phyloP scores from a whole-genome alignment of 2,113 vertebrate genomes.

The Porphyrio hochstetteri region DNA sequence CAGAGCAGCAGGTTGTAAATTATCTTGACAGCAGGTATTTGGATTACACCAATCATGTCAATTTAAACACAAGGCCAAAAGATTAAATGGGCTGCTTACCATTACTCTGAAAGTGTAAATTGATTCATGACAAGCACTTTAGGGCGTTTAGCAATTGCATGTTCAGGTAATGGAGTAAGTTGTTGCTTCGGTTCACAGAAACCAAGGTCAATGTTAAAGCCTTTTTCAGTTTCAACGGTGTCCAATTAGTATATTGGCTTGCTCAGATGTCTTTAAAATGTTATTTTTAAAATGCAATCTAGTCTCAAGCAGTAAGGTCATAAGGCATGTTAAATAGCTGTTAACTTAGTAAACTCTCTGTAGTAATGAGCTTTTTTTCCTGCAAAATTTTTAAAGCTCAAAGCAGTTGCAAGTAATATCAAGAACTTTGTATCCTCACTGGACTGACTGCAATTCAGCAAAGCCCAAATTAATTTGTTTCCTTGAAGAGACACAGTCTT shows the following conservation, averaged over 20 bases:
- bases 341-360: neutral
- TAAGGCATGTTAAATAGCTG: neutral
- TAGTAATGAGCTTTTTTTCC: neutral
- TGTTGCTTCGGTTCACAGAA: neutral
- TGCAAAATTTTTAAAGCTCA: constrained; percentile 4
- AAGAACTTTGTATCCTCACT: neutral
- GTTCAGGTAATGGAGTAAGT: neutral
- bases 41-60: neutral
- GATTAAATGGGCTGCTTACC: neutral
- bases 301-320: neutral
- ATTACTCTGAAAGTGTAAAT: neutral
- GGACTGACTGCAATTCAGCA: neutral
- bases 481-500: neutral
- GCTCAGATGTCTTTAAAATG: neutral
- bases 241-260: neutral
- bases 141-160: neutral
- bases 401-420: neutral
- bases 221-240: neutral
- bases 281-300: neutral
- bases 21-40: neutral
- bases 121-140: neutral
- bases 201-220: neutral
- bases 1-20: neutral
- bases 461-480: constrained; percentile 6
- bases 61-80: neutral